A percentile compares a stretch with the other conserved stretches of the same genome.
phyloP scores from a whole-genome alignment of 30 jellyfish, hydroid and myxozoan genomes.

The Turritopsis dohrnii region DNA sequence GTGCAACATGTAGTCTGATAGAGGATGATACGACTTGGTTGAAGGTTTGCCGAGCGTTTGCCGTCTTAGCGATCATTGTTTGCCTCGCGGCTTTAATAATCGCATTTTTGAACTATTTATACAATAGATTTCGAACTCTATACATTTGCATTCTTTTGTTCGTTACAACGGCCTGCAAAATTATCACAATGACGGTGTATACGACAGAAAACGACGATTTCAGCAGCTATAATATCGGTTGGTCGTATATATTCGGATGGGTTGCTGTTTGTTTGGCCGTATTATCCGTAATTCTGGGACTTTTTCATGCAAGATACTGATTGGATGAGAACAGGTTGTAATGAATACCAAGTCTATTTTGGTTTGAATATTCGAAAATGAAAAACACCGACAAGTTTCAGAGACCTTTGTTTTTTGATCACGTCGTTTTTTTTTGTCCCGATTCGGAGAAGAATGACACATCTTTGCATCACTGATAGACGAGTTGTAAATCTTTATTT shows the following conservation, averaged over 20 bases:
- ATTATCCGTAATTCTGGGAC: background rate
- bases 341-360: no score
- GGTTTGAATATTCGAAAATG: no score
- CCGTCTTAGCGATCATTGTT: background rate
- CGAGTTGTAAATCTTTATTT: no score
- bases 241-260: background rate
- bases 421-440: no score
- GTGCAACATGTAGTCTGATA: background rate
- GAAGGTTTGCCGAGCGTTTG: background rate
- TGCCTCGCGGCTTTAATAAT: background rate
- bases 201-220: background rate
- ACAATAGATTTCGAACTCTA: background rate
- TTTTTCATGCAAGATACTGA: background rate
- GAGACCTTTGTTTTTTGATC: no score
- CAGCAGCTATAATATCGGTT: background rate
- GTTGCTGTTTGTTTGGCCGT: background rate
- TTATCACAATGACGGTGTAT: background rate
- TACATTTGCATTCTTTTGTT: background rate
- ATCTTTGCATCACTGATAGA: no score
- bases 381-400: no score
- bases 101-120: background rate
- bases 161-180: background rate
- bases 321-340: background rate
- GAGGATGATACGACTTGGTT: background rate
- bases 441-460: no score